Conservation (phyloP, 2,113 vertebrate species). For the Athene noctua region DNA sequence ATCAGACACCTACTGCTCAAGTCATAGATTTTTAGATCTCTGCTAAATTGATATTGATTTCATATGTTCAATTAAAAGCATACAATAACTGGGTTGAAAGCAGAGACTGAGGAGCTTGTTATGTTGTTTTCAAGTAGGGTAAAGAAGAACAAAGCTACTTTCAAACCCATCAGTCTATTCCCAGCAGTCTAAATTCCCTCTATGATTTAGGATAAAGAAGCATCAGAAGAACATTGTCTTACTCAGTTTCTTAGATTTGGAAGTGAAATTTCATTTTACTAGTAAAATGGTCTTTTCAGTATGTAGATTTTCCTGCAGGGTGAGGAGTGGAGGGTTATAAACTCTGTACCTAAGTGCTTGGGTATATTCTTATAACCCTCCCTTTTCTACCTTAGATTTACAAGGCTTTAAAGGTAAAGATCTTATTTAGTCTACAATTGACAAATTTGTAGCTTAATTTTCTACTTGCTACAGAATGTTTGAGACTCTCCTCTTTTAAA, state of each 20-base stretch:
- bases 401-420: not conserved
- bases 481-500: not conserved
- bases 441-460: not conserved
- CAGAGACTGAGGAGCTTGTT: not conserved
- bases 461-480: not conserved
- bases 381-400: not conserved
- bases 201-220: not conserved
- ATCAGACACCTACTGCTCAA: conserved; percentile 54
- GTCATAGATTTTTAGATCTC: conserved; percentile 49
- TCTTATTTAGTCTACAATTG: not conserved
- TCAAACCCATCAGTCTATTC: not conserved
- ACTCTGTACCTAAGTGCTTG: not conserved
- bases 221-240: not conserved
- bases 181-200: not conserved
- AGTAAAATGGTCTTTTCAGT: not conserved
- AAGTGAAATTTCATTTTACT: not conserved
- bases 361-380: not conserved
- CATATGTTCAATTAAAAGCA: conserved; percentile 62
- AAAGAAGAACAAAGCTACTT: not conserved
- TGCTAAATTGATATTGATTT: conserved; percentile 67
- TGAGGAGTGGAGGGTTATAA: not conserved
- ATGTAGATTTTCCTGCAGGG: not conserved
- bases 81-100: not conserved
- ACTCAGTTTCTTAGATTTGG: not conserved
- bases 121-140: conserved; percentile 5